Conservation (phyloP, 1,140 invertebrate genomes). For the Palaemon carinicauda region DNA sequence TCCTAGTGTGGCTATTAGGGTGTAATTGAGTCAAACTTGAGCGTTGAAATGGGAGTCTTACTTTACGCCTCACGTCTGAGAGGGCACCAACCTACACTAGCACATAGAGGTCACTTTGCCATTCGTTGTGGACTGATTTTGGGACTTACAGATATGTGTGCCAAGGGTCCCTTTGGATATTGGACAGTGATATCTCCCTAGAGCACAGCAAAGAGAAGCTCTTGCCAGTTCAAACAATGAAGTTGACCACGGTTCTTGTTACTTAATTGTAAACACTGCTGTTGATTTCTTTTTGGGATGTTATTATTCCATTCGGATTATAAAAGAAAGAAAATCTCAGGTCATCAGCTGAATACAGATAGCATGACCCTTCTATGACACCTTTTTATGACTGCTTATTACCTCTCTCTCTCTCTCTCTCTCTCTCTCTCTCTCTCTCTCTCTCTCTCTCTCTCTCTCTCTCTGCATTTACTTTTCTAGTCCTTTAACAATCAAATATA, state of each 20-base stretch:
- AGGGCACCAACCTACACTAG: background rate
- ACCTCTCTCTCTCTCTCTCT: background rate
- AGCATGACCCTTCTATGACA: background rate
- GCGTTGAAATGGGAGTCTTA: conserved; percentile 45
- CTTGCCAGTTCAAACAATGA: conserved; percentile 40
- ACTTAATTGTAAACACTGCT: conserved; percentile 18
- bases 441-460: background rate
- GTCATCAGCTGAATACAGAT: background rate
- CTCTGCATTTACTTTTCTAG: background rate
- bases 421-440: background rate
- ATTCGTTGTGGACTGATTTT: background rate
- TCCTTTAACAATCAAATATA: background rate
- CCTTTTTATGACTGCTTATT: background rate
- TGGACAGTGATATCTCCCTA: background rate
- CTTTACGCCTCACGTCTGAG: background rate
- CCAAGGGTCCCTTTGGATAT: background rate
- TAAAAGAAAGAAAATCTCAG: background rate
- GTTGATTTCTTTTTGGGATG: conserved; percentile 30
- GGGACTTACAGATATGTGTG: background rate
- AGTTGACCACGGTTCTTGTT: conserved; percentile 28
- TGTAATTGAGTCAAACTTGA: conserved; percentile 52
- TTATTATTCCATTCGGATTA: background rate
- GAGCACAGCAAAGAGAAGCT: background rate
- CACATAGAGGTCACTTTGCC: background rate
- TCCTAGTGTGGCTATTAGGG: conserved; percentile 29